Evolutionary conservation across 2,797 vertebrate species (phyloP).

Genomic region (Miichthys miiuy): DNA sequence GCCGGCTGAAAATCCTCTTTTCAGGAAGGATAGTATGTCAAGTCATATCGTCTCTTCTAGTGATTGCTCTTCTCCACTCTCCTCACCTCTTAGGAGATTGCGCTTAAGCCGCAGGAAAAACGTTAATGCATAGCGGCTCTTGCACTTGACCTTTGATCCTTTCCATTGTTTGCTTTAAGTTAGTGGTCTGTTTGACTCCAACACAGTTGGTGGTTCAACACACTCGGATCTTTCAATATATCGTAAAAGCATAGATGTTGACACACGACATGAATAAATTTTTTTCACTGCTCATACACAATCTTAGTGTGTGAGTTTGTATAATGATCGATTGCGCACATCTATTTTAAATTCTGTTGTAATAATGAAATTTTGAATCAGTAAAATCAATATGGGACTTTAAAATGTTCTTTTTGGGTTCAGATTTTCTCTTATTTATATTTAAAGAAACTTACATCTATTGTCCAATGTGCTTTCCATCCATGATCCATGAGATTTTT

Average conservation of each 20-base stretch:
- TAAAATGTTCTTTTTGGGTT: background rate
- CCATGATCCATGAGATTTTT: background rate
- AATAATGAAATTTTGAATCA: background rate
- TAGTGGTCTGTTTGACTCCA: background rate
- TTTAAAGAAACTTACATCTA: background rate
- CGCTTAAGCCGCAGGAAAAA: conserved; percentile 6
- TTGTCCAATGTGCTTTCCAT: background rate
- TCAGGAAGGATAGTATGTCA: background rate
- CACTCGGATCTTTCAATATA: background rate
- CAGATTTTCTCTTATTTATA: background rate
- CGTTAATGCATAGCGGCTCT: background rate
- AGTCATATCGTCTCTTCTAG: background rate
- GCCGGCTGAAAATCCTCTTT: conserved; percentile 32
- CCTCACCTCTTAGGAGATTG: background rate
- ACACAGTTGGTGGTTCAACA: background rate
- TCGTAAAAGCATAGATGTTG: background rate
- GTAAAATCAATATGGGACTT: background rate
- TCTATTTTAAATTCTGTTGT: background rate
- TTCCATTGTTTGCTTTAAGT: background rate
- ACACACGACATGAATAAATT: background rate
- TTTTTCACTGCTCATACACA: too few species aligned
- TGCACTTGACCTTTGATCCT: conserved; percentile 23
- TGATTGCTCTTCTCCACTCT: background rate
- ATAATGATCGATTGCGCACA: background rate
- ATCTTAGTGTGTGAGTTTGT: background rate